A percentile compares a stretch with the other conserved stretches of the same genome.
These are phyloP conservation scores for Agapornis canus DNA, from an alignment of 2,797 vertebrate species.

Conservation along the genomic window DNA sequence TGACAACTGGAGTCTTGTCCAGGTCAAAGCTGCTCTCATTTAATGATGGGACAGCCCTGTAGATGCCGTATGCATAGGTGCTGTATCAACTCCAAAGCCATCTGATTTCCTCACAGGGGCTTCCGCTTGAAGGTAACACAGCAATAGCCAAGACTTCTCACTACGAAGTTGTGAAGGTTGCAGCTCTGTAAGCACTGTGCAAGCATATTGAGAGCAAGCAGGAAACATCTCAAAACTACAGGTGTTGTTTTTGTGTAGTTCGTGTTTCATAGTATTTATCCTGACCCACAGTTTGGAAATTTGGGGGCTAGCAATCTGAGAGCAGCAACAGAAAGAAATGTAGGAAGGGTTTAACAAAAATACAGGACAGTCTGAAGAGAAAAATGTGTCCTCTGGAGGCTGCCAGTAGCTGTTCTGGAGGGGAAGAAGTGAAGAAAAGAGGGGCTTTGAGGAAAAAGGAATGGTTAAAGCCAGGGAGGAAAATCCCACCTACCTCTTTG, in stretches of 20 bases:
- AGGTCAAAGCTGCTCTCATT: not conserved
- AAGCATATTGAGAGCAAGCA: accelerated
- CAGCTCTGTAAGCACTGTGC: not conserved
- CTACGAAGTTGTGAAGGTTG: not conserved
- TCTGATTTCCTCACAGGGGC: not conserved
- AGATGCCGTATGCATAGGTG: accelerated
- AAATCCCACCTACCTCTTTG: not conserved
- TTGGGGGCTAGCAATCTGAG: not conserved
- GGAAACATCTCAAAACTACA: not conserved
- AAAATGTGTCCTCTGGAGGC: not conserved
- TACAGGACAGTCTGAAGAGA: not conserved
- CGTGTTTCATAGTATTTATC: not conserved
- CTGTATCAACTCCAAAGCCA: not conserved
- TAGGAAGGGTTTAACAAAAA: not conserved
- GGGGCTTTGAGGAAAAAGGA: not conserved
- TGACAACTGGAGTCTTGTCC: not conserved
- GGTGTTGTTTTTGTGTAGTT: not conserved
- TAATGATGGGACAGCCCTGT: not conserved
- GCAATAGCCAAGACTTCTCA: not conserved
- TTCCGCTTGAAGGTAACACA: not conserved
- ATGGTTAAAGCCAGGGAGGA: not conserved
- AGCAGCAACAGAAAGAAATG: not conserved
- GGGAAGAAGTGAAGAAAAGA: not conserved
- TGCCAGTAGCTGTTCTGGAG: not conserved
- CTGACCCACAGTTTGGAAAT: not conserved